Evolutionary conservation across 2,888 invertebrate species (phyloP), one percentile per base, ranked within the genome.

Genomic region (Gortyna flavago): DNA sequence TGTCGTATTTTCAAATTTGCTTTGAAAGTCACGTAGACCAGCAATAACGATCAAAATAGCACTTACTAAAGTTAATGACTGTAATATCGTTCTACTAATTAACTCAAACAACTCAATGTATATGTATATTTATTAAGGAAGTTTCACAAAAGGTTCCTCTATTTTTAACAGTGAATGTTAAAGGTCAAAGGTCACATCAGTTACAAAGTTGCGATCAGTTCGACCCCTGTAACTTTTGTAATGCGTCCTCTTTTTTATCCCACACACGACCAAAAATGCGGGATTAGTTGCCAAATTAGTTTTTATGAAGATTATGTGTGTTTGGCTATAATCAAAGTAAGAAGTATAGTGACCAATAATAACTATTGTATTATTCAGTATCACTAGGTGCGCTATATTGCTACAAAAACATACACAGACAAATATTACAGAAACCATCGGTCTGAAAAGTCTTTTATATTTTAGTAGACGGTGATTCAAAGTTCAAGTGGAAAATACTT

Each of bases 81-180:
- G 65, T 32, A 62, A 72, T 75, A 69, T 54, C 65, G 72, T 81
- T 85, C 77, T 57, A 48, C 68, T 77, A 72, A 77, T 81, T 80
- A 81, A 74, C 65, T 68, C 54, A 35, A 68, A 80, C 62, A 62
- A 68, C 41, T 72, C 32, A 64, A 61, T n/a, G 54, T n/a, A n/a
- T n/a, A n/a, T n/a, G n/a, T 62, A n/a, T 61, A 25, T 44, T 32
- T 54, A 64, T 67, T 48, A 6, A 51, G 66, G 6, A 9, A 44
- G 29, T 29, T 77, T 64, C 29, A 13, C 32, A 57, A 29, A 51
- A 41, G 18, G 16, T 41, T 69, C 29, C 18, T 54, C 25, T n/a
- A 73, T 35, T 32, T 48, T 13, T 66, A 21, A 48, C 16, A 54
- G 25, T 9, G 54, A 65, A 59, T 44, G 62, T 70, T n/a, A 64